Conservation (phyloP, 2,797 vertebrate genomes). For the Pipistrellus pygmaeus region DNA sequence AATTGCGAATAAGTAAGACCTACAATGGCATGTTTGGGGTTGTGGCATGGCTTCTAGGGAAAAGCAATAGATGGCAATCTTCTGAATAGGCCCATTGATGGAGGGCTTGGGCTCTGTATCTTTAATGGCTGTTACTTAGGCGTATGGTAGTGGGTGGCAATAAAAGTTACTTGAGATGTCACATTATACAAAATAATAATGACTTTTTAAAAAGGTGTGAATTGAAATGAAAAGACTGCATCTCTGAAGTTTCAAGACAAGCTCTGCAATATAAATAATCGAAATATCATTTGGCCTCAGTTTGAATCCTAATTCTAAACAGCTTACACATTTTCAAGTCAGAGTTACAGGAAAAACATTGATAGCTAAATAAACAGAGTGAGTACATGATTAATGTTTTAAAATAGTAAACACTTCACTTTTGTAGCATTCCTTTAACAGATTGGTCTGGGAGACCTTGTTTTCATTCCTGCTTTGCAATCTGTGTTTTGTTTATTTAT, state of each 20-base stretch:
- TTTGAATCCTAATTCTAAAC: conserved; percentile 81
- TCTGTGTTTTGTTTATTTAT: conserved; percentile 87
- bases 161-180: conserved; percentile 72
- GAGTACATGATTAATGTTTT: conserved; percentile 87
- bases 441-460: conserved; percentile 75
- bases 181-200: conserved; percentile 76
- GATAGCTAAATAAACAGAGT: conserved; percentile 87
- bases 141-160: conserved; percentile 65
- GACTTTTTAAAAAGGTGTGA: conserved; percentile 76
- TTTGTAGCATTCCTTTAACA: conserved; percentile 84
- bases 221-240: conserved; percentile 75
- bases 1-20: background rate
- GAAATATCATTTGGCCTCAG: conserved; percentile 80
- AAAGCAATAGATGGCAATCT: background rate
- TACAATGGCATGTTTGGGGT: background rate
- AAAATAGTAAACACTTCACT: conserved; percentile 86
- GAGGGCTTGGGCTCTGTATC: background rate
- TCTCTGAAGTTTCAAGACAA: conserved; percentile 78
- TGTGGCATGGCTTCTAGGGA: background rate
- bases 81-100: conserved; percentile 66
- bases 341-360: conserved; percentile 83
- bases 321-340: conserved; percentile 81
- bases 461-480: conserved; percentile 85
- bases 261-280: conserved; percentile 81
- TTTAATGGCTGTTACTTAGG: conserved; percentile 56